These are phyloP conservation scores for Pseudococcus viburni DNA, from an alignment of 2,888 invertebrate genomes.

Conservation along the genomic window DNA sequence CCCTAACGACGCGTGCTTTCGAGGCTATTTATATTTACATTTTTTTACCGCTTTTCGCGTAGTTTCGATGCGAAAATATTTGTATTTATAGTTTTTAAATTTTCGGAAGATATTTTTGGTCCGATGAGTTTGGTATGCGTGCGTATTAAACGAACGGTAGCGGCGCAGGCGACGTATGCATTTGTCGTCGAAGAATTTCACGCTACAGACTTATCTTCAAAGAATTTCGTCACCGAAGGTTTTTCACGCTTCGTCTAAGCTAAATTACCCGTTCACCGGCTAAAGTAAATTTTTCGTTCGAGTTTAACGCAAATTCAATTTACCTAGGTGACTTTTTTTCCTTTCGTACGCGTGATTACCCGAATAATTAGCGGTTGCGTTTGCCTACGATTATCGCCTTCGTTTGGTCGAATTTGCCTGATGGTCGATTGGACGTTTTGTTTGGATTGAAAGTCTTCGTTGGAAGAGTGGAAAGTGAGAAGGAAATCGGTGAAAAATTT, in stretches of 20 bases:
- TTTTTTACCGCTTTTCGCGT: neutral
- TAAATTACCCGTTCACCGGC: conserved; percentile 38
- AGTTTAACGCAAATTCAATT: conserved; percentile 55
- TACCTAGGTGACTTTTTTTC: conserved; percentile 13
- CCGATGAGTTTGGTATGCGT: conserved; percentile 22
- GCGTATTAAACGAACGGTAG: conserved; percentile 8
- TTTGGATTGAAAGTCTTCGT: neutral
- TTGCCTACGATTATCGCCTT: neutral
- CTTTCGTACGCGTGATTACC: conserved; percentile 23
- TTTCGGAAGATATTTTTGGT: conserved; percentile 44
- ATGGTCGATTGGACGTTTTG: too few relatives aligned
- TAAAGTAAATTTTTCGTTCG: conserved; percentile 48
- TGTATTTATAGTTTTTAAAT: conserved; percentile 38
- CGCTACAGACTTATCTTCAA: conserved; percentile 34
- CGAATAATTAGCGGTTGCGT: conserved; percentile 3
- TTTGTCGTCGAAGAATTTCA: conserved; percentile 48
- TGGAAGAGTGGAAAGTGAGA: neutral
- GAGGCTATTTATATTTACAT: conserved; percentile 35
- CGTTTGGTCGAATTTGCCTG: neutral
- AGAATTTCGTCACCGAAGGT: conserved; percentile 25
- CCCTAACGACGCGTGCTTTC: conserved; percentile 16
- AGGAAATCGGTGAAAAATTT: conserved; percentile 2
- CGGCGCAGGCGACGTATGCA: neutral
- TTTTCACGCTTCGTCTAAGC: conserved; percentile 32
- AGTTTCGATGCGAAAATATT: neutral